A percentile compares a stretch with the other conserved stretches of the same genome.
phyloP scores from a whole-genome alignment of 2,113 vertebrate species.

The Ginglymostoma cirratum region DNA sequence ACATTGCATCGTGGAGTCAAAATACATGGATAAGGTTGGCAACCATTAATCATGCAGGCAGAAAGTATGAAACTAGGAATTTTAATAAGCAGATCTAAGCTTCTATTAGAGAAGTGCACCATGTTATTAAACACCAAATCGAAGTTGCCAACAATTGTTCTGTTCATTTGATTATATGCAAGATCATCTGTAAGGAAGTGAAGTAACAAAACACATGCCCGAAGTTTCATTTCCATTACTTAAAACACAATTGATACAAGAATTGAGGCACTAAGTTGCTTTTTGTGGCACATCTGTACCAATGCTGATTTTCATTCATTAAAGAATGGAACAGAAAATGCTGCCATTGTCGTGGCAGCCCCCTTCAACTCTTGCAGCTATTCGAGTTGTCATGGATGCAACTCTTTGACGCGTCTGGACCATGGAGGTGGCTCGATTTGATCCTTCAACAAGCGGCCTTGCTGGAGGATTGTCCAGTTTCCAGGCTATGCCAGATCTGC shows the following conservation, averaged over 20 bases:
- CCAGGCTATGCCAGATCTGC: slow-evolving; percentile 56
- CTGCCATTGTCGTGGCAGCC: slow-evolving; percentile 70
- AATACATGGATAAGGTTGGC: neutral
- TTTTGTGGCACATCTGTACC: neutral
- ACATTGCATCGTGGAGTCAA: neutral
- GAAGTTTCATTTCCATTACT: slow-evolving; percentile 14
- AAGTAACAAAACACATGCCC: neutral
- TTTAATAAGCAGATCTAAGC: neutral
- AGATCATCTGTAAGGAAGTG: neutral
- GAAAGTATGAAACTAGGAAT: neutral
- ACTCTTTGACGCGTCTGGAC: slow-evolving; percentile 55
- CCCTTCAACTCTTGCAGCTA: slow-evolving; percentile 68
- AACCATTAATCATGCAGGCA: neutral
- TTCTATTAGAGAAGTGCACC: neutral
- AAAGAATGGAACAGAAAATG: slow-evolving; percentile 75
- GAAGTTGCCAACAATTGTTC: neutral
- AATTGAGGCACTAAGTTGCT: neutral
- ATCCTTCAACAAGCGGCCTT: slow-evolving; percentile 58
- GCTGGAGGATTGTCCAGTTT: slow-evolving; percentile 69
- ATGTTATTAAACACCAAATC: slow-evolving; percentile 7
- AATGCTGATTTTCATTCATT: slow-evolving; percentile 34
- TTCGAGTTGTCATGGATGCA: slow-evolving; percentile 66
- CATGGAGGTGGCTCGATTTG: slow-evolving; percentile 49
- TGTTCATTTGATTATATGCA: neutral
- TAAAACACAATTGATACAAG: neutral